phyloP scores from a whole-genome alignment of 1,140 invertebrate species.

The Dendroctonus valens region DNA sequence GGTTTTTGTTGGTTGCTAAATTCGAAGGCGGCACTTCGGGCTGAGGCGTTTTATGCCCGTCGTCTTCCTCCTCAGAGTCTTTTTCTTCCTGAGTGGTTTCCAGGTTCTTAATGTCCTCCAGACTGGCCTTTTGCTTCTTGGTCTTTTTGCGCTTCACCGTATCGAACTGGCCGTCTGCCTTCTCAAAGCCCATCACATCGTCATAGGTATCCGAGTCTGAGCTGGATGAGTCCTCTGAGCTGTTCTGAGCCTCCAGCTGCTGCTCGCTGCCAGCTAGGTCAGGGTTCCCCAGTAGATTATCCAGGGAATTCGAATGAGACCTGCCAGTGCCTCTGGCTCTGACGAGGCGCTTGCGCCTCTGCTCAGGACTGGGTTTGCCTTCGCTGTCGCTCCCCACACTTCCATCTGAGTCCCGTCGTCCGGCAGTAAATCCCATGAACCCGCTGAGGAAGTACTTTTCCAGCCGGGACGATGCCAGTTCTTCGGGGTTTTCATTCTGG shows the following conservation, averaged over 20 bases:
- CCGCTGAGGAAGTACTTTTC: slow-evolving; percentile 89
- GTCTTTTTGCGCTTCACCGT: slow-evolving; percentile 81
- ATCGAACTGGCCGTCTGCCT: slow-evolving; percentile 71
- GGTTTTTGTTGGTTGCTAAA: slow-evolving; percentile 59
- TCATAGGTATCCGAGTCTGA: slow-evolving; percentile 77
- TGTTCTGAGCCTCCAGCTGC: slow-evolving; percentile 45
- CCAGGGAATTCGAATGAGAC: slow-evolving; percentile 75
- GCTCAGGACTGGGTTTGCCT: slow-evolving; percentile 80
- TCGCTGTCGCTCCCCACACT: slow-evolving; percentile 83
- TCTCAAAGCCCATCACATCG: slow-evolving; percentile 64
- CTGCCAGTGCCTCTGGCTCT: slow-evolving; percentile 75
- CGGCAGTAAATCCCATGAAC: slow-evolving; percentile 76
- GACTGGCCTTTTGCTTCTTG: slow-evolving; percentile 57
- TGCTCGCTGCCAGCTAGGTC: slow-evolving; percentile 56
- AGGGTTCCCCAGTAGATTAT: slow-evolving; percentile 66
- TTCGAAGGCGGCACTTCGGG: slow-evolving; percentile 59
- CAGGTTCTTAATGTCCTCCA: slow-evolving; percentile 56
- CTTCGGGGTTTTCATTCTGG: slow-evolving; percentile 59
- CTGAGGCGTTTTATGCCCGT: slow-evolving; percentile 62
- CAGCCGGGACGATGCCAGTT: slow-evolving; percentile 77
- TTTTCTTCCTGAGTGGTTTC: slow-evolving; percentile 55
- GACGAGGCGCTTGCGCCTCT: slow-evolving; percentile 74
- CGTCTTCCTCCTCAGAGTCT: slow-evolving; percentile 54
- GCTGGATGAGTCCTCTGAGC: slow-evolving; percentile 68
- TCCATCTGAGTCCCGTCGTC: slow-evolving; percentile 74